These are phyloP conservation scores for Reinhardtius hippoglossoides DNA, from an alignment of 2,113 vertebrate genomes.

Conservation along the genomic window DNA sequence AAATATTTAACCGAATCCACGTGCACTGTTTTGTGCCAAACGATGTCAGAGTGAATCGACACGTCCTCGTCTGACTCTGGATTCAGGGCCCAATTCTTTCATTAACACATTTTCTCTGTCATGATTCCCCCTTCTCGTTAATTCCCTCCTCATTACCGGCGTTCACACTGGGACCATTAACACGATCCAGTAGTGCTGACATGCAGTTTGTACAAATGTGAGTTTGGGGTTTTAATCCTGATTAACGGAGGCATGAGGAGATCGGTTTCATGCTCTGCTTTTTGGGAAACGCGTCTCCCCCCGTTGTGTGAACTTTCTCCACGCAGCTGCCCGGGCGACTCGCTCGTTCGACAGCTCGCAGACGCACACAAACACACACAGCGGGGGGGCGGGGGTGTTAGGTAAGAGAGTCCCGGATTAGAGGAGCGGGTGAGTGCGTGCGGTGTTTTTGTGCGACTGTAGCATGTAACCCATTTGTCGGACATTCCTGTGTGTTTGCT, in stretches of 20 bases:
- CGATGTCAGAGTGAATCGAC: not conserved
- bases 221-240: constrained; percentile 19
- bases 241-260: constrained; percentile 15
- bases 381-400: constrained; percentile 24
- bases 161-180: constrained; percentile 23
- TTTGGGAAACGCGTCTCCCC: constrained; percentile 16
- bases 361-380: constrained; percentile 19
- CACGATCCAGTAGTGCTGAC: not conserved
- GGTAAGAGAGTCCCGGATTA: constrained; percentile 38
- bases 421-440: constrained; percentile 19
- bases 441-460: constrained; percentile 33
- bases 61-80: constrained; percentile 27
- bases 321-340: constrained; percentile 10
- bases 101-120: not conserved
- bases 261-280: constrained; percentile 37
- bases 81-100: not conserved
- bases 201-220: not conserved
- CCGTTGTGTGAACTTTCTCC: constrained; percentile 19
- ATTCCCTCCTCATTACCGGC: not conserved
- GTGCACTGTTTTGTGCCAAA: constrained; percentile 32
- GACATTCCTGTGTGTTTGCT: constrained; percentile 78
- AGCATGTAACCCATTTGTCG: constrained; percentile 56
- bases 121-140: not conserved
- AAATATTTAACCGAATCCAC: constrained; percentile 52
- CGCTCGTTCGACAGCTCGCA: not conserved